A percentile compares a stretch with the other conserved stretches of the same genome.
Evolutionary conservation across 2,797 vertebrate genomes (phyloP).

Genomic region (Pangasius djambal): DNA sequence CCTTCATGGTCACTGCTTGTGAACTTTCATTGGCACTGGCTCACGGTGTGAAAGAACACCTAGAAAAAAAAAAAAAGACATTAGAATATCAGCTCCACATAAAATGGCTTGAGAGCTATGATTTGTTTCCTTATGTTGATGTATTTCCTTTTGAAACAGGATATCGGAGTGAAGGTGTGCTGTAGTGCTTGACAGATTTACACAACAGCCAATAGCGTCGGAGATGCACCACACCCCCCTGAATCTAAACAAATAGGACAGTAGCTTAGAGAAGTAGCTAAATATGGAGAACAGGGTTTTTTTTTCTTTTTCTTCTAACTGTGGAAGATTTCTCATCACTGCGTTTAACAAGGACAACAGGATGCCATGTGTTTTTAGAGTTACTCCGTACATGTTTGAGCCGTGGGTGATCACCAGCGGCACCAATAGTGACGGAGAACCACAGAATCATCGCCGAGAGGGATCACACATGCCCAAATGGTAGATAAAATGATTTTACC

Average conservation of each 20-base stretch:
- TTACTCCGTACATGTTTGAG: not conserved
- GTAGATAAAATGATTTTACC: not conserved
- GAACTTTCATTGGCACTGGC: slow-evolving; percentile 44
- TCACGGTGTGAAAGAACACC: slow-evolving; percentile 18
- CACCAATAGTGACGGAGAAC: no score
- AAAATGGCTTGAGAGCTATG: not conserved
- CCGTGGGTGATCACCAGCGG: not conserved
- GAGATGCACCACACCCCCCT: not conserved
- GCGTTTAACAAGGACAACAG: no score
- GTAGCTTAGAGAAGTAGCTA: not conserved
- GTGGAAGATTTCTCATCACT: no score
- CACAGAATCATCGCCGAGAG: not conserved
- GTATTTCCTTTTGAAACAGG: not conserved
- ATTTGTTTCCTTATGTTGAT: not conserved
- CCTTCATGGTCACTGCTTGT: slow-evolving; percentile 72
- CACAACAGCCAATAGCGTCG: no score
- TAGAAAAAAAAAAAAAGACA: not conserved
- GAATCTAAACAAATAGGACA: not conserved
- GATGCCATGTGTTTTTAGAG: not conserved
- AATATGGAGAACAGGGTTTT: no score
- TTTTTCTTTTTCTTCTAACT: no score
- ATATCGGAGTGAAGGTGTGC: not conserved
- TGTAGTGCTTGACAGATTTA: no score
- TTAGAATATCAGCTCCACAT: not conserved
- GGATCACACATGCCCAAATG: not conserved